Evolutionary conservation across 2,797 vertebrate species (phyloP).

Genomic region (Ispidina picta): DNA sequence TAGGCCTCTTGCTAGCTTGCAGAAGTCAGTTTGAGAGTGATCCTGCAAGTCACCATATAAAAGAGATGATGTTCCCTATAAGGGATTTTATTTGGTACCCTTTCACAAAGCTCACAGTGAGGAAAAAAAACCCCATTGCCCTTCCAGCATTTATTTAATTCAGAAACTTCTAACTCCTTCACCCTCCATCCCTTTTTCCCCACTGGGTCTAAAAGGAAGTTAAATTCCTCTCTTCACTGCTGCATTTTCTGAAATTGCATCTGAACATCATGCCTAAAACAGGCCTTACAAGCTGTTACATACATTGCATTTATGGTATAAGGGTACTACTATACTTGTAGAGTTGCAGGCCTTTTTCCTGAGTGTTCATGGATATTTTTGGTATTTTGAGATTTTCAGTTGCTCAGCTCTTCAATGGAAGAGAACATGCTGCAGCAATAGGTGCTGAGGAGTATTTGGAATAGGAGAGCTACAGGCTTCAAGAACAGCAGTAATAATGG

Average conservation of each 20-base stretch:
- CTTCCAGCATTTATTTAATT: background rate
- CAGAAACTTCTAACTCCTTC: background rate
- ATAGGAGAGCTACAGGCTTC: background rate
- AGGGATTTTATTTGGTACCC: background rate
- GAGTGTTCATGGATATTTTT: background rate
- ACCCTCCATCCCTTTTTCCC: background rate
- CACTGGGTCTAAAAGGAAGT: background rate
- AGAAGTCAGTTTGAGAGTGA: background rate
- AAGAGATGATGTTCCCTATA: background rate
- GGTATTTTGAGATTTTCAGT: background rate
- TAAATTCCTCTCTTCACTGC: background rate
- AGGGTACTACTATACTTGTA: background rate
- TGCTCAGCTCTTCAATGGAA: background rate
- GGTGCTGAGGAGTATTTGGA: fast-evolving
- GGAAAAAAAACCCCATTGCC: background rate
- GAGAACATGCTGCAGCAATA: background rate
- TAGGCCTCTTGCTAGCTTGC: background rate
- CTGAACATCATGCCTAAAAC: background rate
- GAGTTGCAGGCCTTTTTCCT: background rate
- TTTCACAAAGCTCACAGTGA: background rate
- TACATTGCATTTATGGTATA: background rate
- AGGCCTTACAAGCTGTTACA: background rate
- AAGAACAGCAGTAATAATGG: background rate
- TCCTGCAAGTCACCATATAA: background rate
- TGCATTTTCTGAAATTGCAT: background rate